Evolutionary conservation across 1,140 invertebrate species (phyloP).

Genomic region (Drosophila santomea): DNA sequence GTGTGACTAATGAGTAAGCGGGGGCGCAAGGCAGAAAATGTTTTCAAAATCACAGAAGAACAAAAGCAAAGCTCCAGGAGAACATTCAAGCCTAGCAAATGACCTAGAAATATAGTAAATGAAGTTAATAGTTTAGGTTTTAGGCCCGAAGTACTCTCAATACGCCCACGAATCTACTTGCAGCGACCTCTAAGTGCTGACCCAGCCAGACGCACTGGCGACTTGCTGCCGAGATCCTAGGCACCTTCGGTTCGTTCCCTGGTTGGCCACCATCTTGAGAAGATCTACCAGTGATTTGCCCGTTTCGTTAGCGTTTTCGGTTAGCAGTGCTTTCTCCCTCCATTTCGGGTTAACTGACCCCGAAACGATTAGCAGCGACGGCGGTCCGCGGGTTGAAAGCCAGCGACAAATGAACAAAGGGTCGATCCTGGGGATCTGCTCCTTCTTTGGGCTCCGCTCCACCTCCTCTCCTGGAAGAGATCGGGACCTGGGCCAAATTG

Average conservation of each 20-base stretch:
- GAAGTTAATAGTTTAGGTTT: too few species aligned
- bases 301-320: constrained; percentile 8
- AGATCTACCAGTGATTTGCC: constrained; percentile 6
- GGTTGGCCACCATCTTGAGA: constrained; percentile 8
- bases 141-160: neutral
- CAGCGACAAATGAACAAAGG: constrained; percentile 81
- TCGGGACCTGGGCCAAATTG: constrained; percentile 67
- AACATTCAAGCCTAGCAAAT: neutral
- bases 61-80: too few species aligned
- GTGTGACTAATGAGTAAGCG: constrained; percentile 30
- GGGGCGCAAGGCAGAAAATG: neutral
- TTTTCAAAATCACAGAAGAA: neutral
- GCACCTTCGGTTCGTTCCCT: constrained; percentile 4
- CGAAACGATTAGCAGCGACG: constrained; percentile 72
- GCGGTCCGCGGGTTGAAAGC: constrained; percentile 51
- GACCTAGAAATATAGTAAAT: neutral
- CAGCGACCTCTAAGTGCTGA: neutral
- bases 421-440: constrained; percentile 37
- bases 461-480: constrained; percentile 29
- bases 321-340: constrained; percentile 1
- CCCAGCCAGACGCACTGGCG: constrained; percentile 65
- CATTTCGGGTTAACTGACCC: constrained; percentile 73
- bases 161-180: constrained; percentile 24
- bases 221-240: constrained; percentile 30
- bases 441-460: neutral